Conservation (phyloP, 2,113 vertebrate species). For the Ranitomeya imitator region DNA sequence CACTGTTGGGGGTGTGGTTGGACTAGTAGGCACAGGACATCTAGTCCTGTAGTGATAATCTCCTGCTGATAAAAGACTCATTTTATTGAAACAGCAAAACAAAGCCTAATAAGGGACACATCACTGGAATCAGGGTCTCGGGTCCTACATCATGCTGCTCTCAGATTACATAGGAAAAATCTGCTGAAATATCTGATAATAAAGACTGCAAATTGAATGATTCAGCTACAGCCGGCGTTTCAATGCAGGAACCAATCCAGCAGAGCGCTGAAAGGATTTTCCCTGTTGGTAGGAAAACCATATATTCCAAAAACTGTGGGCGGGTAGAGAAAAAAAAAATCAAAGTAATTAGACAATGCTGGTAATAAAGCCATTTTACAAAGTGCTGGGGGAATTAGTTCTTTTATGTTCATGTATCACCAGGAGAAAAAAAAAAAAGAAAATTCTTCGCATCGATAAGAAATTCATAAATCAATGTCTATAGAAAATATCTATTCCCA, state of each 20-base stretch:
- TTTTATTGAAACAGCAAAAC: too few relatives aligned
- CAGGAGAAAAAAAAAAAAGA: not conserved
- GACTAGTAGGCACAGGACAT: too few relatives aligned
- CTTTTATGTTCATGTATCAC: constrained; percentile 2
- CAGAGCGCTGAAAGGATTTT: constrained; percentile 8
- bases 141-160: too few relatives aligned
- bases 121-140: too few relatives aligned
- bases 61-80: too few relatives aligned
- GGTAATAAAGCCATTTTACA: constrained; percentile 18
- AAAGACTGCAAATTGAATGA: constrained; percentile 33
- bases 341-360: not conserved
- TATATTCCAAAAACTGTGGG: constrained; percentile 18
- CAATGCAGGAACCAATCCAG: constrained; percentile 21
- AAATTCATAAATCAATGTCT: too few relatives aligned
- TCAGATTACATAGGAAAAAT: too few relatives aligned
- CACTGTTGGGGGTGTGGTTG: too few relatives aligned
- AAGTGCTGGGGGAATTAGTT: not conserved
- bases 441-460: not conserved
- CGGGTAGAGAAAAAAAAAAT: not conserved
- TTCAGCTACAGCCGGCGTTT: not conserved
- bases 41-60: too few relatives aligned
- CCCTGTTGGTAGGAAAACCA: constrained; percentile 30
- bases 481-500: not conserved
- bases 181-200: not conserved
- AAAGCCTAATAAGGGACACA: too few relatives aligned